phyloP scores from a whole-genome alignment of 2,888 invertebrate genomes.

The Agrilus biguttatus region DNA sequence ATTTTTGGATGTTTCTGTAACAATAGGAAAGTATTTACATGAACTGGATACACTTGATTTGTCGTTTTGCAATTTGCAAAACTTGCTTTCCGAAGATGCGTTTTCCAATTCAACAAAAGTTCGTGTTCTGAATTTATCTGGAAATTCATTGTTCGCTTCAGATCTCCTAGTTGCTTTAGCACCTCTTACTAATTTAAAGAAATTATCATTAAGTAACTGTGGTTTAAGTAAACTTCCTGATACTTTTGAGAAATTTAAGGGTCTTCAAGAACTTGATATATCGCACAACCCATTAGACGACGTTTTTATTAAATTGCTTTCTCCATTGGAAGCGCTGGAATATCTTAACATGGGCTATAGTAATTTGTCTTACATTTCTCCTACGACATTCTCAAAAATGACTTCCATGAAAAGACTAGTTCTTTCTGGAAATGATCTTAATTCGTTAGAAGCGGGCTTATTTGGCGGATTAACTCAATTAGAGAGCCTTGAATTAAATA shows the following conservation, averaged over 20 bases:
- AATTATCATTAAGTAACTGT: constrained; percentile 52
- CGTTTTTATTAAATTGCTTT: constrained; percentile 48
- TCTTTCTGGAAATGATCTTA: constrained; percentile 52
- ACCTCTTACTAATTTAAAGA: constrained; percentile 48
- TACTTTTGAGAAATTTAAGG: constrained; percentile 49
- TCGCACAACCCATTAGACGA: constrained; percentile 55
- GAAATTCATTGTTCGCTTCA: constrained; percentile 53
- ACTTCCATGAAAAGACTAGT: constrained; percentile 48
- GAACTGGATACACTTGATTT: constrained; percentile 51
- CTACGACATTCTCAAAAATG: constrained; percentile 54
- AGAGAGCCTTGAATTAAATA: constrained; percentile 51
- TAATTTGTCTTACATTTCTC: constrained; percentile 48
- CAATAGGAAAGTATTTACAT: constrained; percentile 47
- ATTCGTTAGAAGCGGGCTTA: constrained; percentile 49
- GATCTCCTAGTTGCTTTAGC: constrained; percentile 50
- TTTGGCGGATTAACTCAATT: constrained; percentile 52
- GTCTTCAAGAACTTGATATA: constrained; percentile 52
- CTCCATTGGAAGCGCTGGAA: constrained; percentile 49
- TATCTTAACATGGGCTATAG: constrained; percentile 62
- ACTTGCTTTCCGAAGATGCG: constrained; percentile 51
- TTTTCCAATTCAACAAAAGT: constrained; percentile 53
- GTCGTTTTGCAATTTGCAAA: constrained; percentile 51
- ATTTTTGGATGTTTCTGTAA: constrained; percentile 47
- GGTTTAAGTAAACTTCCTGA: constrained; percentile 48
- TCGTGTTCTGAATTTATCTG: constrained; percentile 47